These are phyloP conservation scores for Xenops minutus DNA, from an alignment of 2,797 vertebrate genomes.

Conservation along the genomic window DNA sequence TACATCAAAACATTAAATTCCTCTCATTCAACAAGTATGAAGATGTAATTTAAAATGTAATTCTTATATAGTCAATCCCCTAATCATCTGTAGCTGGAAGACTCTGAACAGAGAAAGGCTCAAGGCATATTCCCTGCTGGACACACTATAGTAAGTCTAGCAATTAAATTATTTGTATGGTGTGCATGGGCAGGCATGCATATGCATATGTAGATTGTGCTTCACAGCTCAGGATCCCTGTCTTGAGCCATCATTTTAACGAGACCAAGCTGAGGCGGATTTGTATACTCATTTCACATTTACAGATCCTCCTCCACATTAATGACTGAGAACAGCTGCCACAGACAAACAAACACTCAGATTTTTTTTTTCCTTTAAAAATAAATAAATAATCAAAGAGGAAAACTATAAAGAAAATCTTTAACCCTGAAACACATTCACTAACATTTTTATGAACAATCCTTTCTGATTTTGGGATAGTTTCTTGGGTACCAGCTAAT, in stretches of 20 bases:
- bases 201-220: not conserved
- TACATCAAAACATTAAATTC: not conserved
- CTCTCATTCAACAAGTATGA: not conserved
- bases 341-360: not conserved
- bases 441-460: not conserved
- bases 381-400: not conserved
- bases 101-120: not conserved
- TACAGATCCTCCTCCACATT: conserved; percentile 18
- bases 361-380: not conserved
- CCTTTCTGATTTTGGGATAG: not conserved
- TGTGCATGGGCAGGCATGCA: not conserved
- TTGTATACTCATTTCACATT: not conserved
- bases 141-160: not conserved
- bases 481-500: not conserved
- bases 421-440: not conserved
- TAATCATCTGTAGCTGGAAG: not conserved
- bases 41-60: not conserved
- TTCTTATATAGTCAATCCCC: not conserved
- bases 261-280: not conserved
- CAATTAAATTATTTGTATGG: not conserved
- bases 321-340: conserved; percentile 18
- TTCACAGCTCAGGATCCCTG: not conserved
- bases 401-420: not conserved
- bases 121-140: not conserved
- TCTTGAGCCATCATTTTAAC: not conserved